Base-by-base conservation (phyloP, 2,797 vertebrate species). In the Sebastes diploproa region DNA sequence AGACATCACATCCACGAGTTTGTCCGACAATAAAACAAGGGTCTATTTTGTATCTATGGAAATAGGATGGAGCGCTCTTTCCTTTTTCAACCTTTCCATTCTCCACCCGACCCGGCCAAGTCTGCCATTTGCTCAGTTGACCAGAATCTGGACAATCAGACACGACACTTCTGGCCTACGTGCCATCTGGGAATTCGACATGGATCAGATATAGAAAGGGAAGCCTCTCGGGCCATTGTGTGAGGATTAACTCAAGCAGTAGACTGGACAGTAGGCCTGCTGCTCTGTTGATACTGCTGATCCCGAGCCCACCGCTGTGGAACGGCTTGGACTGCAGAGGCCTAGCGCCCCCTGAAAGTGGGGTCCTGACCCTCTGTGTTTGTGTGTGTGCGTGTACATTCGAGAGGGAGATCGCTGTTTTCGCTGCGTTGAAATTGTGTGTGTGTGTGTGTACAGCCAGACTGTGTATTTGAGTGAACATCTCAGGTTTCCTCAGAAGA, bases 201-300 rank as follows among this genome's bases (percentile, higher is more conserved):
- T 83, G 88, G 91, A 89, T 91, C 88, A 91, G 75, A 89, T 89
- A 68, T 75, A 86, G 90, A 91, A 86, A 88, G 82, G 46, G 84
- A 88, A 89, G 84, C 81, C 83, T 86, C 78, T 78, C 58, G 2
- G 64, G 75, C 84, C 65, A 80, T 93, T 93, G 92, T 93, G 80
- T 4, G 65, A 20, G 86, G 93, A 91, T 94, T 94, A 94, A 91
- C 88, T 81, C 82, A 90, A 85, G 94, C 94, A 94, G 92, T 85
- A 90, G 93, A 93, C 91, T 91, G 91, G 91, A 94, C 90, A 91
- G 87, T 78, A 78, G 89, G 85, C 87, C 90, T 89, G 82, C 89
- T 87, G 90, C 87, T 88, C 76, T 95, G 93, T 94, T 93, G 90
- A 81, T 66, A 76, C 85, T 91, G 91, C 93, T 92, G 91, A 94